Evolutionary conservation across 2,797 vertebrate species (phyloP).

Genomic region (Aldrovandia affinis): DNA sequence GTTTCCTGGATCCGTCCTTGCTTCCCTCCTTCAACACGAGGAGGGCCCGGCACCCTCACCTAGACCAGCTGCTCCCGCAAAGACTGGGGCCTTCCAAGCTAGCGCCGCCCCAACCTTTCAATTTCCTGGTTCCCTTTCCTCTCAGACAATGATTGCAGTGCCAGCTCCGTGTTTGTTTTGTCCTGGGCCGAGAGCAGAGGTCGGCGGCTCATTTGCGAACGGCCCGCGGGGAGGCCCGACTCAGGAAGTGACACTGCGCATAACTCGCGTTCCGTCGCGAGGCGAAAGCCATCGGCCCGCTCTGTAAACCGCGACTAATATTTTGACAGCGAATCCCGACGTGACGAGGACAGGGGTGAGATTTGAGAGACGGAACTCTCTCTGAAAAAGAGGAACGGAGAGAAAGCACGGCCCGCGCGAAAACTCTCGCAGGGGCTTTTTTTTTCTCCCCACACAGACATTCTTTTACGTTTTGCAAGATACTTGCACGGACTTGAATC

Average conservation of each 20-base stretch:
- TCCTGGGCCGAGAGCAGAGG: background rate
- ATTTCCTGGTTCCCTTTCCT: conserved; percentile 11
- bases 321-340: background rate
- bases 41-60: background rate
- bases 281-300: background rate
- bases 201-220: background rate
- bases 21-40: background rate
- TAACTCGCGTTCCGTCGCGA: background rate
- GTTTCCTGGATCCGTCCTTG: conserved; percentile 23
- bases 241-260: conserved; percentile 5
- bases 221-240: background rate
- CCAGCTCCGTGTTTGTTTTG: conserved; percentile 14
- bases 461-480: background rate
- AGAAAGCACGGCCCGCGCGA: background rate
- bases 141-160: background rate
- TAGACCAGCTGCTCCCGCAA: background rate
- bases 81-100: background rate
- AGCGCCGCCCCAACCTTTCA: background rate
- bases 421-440: background rate
- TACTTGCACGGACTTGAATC: background rate
- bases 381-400: background rate
- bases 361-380: background rate
- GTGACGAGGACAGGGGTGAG: background rate
- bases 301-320: background rate
- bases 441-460: background rate